These are phyloP conservation scores for Cheiracanthium punctorium DNA, from an alignment of 2,888 invertebrate species.

Conservation along the genomic window DNA sequence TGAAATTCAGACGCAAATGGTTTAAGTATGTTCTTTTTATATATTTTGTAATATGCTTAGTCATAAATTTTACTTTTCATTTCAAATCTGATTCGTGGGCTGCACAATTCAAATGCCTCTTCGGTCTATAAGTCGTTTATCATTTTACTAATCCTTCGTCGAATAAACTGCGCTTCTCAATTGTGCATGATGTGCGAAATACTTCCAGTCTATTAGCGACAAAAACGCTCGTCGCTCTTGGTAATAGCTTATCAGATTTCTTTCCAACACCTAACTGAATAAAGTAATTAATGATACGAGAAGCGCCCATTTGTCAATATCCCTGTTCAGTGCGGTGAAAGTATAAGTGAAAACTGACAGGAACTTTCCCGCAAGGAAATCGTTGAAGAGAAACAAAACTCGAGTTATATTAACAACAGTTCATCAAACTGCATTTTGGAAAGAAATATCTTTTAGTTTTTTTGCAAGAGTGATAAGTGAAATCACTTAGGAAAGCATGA, in stretches of 20 bases:
- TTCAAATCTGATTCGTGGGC: too few species aligned
- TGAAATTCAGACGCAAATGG: too few species aligned
- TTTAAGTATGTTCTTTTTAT: too few species aligned
- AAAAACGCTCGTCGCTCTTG: background rate
- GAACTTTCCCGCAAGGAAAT: background rate
- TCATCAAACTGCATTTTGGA: background rate
- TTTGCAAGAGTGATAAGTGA: background rate
- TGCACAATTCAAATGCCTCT: too few species aligned
- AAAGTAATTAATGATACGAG: background rate
- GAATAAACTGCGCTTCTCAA: background rate
- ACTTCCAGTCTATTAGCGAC: background rate
- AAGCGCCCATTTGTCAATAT: conserved; percentile 1
- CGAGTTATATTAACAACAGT: background rate
- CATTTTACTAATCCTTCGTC: too few species aligned
- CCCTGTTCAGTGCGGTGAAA: background rate
- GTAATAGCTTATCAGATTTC: background rate
- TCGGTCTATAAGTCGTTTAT: too few species aligned
- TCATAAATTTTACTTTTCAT: too few species aligned
- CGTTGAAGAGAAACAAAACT: background rate
- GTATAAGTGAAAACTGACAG: background rate
- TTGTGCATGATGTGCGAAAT: background rate
- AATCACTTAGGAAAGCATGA: background rate
- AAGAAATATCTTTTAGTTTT: background rate
- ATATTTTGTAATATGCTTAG: too few species aligned
- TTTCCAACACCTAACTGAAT: conserved; percentile 3